phyloP scores from a whole-genome alignment of 2,888 invertebrate species.

The Drosophila cognata region DNA sequence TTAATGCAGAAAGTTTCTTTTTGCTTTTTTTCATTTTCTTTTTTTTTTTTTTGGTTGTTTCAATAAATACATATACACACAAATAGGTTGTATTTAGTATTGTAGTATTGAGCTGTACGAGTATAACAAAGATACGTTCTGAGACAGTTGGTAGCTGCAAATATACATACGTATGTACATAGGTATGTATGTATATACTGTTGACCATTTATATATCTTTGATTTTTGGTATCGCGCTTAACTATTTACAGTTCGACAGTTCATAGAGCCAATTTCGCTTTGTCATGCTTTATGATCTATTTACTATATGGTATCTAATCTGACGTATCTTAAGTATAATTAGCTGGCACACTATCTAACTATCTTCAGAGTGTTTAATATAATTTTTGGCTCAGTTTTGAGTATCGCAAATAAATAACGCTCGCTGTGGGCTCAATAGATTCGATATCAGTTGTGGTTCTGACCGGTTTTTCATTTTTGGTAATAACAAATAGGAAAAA shows the following conservation, averaged over 20 bases:
- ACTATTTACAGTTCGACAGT: conserved; percentile 42
- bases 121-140: conserved; percentile 46
- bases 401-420: conserved; percentile 72
- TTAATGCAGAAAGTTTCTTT: conserved; percentile 55
- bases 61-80: conserved; percentile 46
- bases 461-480: conserved; percentile 46
- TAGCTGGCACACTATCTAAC: conserved; percentile 44
- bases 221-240: conserved; percentile 37
- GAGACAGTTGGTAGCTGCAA: conserved; percentile 50
- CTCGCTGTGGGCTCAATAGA: conserved; percentile 71
- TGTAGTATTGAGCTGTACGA: conserved; percentile 56
- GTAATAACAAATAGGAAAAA: conserved; percentile 30
- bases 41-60: conserved; percentile 20
- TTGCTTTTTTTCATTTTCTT: not conserved
- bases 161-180: conserved; percentile 4
- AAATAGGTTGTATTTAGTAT: conserved; percentile 33
- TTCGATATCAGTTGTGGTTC: conserved; percentile 75
- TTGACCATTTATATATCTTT: conserved; percentile 4
- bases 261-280: conserved; percentile 15
- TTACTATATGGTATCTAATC: conserved; percentile 28
- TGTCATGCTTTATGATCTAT: conserved; percentile 37
- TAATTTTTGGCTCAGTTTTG: conserved; percentile 78
- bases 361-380: conserved; percentile 35
- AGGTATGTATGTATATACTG: not conserved
- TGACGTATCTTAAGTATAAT: conserved; percentile 26